Evolutionary conservation across 1,140 invertebrate genomes (phyloP).

Genomic region (Dryas iulia): DNA sequence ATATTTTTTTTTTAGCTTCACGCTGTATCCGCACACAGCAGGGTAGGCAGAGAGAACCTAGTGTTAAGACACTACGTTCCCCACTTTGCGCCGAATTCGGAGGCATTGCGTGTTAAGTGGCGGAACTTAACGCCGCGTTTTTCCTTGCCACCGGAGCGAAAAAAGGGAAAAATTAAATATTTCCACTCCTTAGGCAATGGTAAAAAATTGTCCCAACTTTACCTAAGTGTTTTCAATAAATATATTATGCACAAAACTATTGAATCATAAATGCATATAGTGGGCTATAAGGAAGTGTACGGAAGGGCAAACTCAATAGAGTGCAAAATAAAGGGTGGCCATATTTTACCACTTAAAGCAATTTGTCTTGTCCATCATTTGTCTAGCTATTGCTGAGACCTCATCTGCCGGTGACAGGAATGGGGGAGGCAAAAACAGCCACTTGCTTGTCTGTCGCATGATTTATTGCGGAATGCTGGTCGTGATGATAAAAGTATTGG

Average conservation of each 20-base stretch:
- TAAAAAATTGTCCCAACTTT: background rate
- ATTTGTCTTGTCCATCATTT: conserved; percentile 55
- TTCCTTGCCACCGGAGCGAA: too few species aligned
- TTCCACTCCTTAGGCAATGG: too few species aligned
- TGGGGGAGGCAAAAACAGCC: conserved; percentile 42
- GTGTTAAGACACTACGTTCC: too few species aligned
- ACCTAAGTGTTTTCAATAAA: background rate
- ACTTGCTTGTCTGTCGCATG: conserved; percentile 31
- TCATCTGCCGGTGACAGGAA: conserved; percentile 43
- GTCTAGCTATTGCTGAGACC: conserved; percentile 47
- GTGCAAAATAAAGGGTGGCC: conserved; percentile 32
- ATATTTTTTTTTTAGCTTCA: too few species aligned
- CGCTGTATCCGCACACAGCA: too few species aligned
- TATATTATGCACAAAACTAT: background rate
- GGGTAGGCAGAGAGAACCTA: too few species aligned
- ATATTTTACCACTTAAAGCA: conserved; percentile 43
- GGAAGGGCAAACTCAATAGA: conserved; percentile 4
- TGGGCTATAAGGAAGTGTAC: too few species aligned
- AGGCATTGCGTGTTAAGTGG: too few species aligned
- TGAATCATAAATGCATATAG: too few species aligned
- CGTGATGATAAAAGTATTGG: background rate
- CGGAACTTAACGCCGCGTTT: too few species aligned
- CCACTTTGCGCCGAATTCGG: too few species aligned
- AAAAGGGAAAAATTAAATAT: too few species aligned
- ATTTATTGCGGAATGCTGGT: conserved; percentile 31